Percentiles rank a stretch among this genome's conserved stretches.
Conservation (phyloP, 1,140 invertebrate genomes). For the Pararge aegeria region DNA sequence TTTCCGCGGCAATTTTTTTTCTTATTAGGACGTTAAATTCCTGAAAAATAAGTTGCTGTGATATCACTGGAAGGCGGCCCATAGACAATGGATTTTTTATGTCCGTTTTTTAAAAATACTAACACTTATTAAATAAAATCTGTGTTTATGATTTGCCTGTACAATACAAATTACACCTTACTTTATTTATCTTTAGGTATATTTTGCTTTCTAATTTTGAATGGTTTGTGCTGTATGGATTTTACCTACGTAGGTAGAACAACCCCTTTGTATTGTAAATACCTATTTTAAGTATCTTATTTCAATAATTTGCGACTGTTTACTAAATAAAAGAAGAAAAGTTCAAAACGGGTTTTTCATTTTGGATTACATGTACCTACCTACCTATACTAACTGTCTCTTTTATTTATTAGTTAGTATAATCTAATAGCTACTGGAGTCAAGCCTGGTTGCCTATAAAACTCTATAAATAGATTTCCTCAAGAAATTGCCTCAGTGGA, state of each 20-base stretch:
- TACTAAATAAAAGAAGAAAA: slow-evolving; percentile 63
- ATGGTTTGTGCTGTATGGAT: slow-evolving; percentile 69
- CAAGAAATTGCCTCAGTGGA: too few species aligned
- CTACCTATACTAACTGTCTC: too few species aligned
- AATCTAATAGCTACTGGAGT: too few species aligned
- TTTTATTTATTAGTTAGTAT: too few species aligned
- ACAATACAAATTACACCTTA: slow-evolving; percentile 33
- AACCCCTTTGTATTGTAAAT: slow-evolving; percentile 70
- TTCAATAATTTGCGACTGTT: slow-evolving; percentile 71
- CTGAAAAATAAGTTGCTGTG: neutral
- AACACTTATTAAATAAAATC: slow-evolving; percentile 36
- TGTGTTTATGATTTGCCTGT: slow-evolving; percentile 24
- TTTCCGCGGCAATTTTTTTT: too few species aligned
- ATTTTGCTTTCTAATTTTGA: slow-evolving; percentile 65
- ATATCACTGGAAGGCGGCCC: neutral
- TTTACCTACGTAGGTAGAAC: slow-evolving; percentile 77
- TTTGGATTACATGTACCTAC: neutral
- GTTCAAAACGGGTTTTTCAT: slow-evolving; percentile 14
- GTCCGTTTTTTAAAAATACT: slow-evolving; percentile 40
- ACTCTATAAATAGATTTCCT: too few species aligned
- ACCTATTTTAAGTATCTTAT: slow-evolving; percentile 71
- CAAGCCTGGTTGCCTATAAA: too few species aligned
- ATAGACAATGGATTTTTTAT: slow-evolving; percentile 34
- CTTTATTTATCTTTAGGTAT: slow-evolving; percentile 41
- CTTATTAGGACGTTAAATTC: too few species aligned